Evolutionary conservation across 2,888 invertebrate genomes (phyloP), one percentile per base, ranked within the genome.

Genomic region (Tholera decimalis): DNA sequence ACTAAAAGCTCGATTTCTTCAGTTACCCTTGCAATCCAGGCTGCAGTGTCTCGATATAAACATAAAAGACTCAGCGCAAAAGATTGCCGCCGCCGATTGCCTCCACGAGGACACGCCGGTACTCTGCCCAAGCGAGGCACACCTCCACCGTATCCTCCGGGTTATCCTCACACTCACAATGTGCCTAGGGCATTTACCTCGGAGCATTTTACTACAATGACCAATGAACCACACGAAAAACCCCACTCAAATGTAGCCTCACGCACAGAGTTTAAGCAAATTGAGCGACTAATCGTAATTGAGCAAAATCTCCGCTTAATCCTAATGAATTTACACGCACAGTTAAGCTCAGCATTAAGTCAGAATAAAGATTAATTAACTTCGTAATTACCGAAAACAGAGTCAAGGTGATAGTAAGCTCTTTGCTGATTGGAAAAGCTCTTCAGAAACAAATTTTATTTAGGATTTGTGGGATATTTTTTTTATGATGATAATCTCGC

Each of bases 321-420:
- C 53, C 44, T 61, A 55, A 68, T 66, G 59, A 76, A 73, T 79
- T 65, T 28, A 20, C 43, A 46, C 69, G 58, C 46, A 43, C 65
- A 61, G 26, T 54, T 49, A 61, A 57, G 35, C 56, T 59, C 44
- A 41, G 43, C 15, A 51, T 67, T 64, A 64, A 70, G 35, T 44
- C 43, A 49, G 33, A 69, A 73, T 82, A 72, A 69, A 69, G 66
- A 72, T 75, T 75, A 61, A 80, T 64, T 79, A 64, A 60, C 55
- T 55, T 20, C 43, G 41, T 73, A 69, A 71, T 81, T 46, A 53
- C 47, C 20, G 18, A 55, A 66, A 56, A 49, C n/a, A 44, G 39
- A 30, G 18, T 41, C 46, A 41, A 46, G 13, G 26, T 24, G 15
- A 53, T 58, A 46, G 30, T 35, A 13, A 62, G 62, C 33, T 24